phyloP scores from a whole-genome alignment of 2,888 invertebrate species.

The Noctua janthe region DNA sequence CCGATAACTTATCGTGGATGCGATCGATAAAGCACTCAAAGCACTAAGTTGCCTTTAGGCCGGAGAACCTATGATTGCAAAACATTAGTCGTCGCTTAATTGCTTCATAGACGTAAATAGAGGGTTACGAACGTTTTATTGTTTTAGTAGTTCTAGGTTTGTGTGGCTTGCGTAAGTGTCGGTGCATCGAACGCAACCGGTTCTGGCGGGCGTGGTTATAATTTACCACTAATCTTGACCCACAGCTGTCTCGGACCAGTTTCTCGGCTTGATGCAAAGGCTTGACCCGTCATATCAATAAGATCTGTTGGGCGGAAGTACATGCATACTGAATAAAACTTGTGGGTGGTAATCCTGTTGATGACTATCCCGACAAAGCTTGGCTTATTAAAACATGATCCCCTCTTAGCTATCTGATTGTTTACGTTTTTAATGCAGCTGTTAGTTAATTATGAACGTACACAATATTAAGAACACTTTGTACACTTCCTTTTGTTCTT shows the following conservation, averaged over 20 bases:
- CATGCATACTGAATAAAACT: slow-evolving; percentile 58
- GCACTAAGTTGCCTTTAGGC: slow-evolving; percentile 64
- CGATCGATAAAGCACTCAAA: slow-evolving; percentile 85
- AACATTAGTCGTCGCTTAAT: slow-evolving; percentile 56
- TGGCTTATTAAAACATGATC: slow-evolving; percentile 47
- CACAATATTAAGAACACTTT: neutral
- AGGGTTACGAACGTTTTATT: slow-evolving; percentile 65
- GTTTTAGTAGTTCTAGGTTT: slow-evolving; percentile 69
- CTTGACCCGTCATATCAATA: slow-evolving; percentile 76
- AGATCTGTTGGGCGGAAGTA: slow-evolving; percentile 78
- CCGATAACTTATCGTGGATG: slow-evolving; percentile 83
- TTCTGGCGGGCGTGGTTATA: slow-evolving; percentile 77
- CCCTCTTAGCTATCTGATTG: slow-evolving; percentile 30
- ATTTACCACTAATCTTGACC: slow-evolving; percentile 88
- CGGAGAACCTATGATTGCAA: slow-evolving; percentile 57
- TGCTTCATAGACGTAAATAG: slow-evolving; percentile 65
- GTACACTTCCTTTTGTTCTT: slow-evolving; percentile 40
- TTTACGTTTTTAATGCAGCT: slow-evolving; percentile 37
- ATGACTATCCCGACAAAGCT: slow-evolving; percentile 54
- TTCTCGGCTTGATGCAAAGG: slow-evolving; percentile 73
- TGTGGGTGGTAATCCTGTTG: slow-evolving; percentile 71
- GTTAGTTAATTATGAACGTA: slow-evolving; percentile 23
- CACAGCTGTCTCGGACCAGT: slow-evolving; percentile 84
- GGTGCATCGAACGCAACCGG: slow-evolving; percentile 85
- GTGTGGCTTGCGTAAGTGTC: slow-evolving; percentile 75